Evolutionary conservation across 2,888 invertebrate genomes (phyloP).

Genomic region (Aspidiotus rigidus): DNA sequence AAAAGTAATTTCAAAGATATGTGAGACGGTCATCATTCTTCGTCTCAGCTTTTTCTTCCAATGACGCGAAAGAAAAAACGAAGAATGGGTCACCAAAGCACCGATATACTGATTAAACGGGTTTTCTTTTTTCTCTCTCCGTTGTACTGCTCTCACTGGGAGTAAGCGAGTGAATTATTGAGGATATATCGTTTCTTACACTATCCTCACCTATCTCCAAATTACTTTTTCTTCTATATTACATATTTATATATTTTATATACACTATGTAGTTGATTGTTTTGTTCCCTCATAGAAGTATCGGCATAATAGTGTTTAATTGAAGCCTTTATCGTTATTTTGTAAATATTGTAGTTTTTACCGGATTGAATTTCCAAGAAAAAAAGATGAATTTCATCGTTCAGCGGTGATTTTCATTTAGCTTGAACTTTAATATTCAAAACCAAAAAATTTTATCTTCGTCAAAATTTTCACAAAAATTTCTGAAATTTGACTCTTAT

Average conservation of each 20-base stretch:
- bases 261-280: no score
- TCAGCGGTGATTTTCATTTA: no score
- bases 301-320: background rate
- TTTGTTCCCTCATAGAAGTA: background rate
- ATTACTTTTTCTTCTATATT: no score
- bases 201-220: no score
- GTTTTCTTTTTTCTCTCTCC: background rate
- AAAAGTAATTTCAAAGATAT: no score
- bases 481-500: background rate
- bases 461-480: background rate
- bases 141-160: background rate
- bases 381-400: no score
- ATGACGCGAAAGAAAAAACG: no score
- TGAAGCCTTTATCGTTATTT: constrained; percentile 1
- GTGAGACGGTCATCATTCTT: no score
- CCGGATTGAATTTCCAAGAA: background rate
- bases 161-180: background rate
- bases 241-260: no score
- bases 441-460: background rate
- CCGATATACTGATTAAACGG: background rate
- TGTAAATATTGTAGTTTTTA: background rate
- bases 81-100: no score
- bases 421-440: background rate
- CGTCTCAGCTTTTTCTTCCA: no score
- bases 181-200: no score